phyloP scores from a whole-genome alignment of 2,888 invertebrate genomes.

The Lysandra bellargus region DNA sequence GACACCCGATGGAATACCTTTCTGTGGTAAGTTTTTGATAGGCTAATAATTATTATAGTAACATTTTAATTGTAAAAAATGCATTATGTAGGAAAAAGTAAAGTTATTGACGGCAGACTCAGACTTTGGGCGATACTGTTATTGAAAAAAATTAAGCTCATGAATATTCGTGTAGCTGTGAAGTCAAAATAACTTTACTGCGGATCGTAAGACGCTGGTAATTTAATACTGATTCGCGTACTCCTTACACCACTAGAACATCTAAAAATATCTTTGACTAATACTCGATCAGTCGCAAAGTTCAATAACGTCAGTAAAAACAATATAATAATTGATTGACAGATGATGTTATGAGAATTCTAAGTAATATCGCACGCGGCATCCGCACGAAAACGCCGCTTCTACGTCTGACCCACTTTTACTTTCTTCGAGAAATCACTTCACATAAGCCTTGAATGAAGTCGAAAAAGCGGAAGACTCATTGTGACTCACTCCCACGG shows the following conservation, averaged over 20 bases:
- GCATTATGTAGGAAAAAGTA: no score
- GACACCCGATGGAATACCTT: constrained; percentile 95
- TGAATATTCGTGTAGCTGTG: no score
- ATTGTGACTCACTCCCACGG: constrained; percentile 66
- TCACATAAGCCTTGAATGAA: constrained; percentile 68
- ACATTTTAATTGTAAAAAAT: no score
- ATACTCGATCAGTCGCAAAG: not conserved
- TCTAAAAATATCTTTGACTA: no score
- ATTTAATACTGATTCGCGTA: no score
- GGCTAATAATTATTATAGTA: no score
- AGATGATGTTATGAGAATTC: constrained; percentile 37
- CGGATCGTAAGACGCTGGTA: no score
- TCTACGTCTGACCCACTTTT: constrained; percentile 66
- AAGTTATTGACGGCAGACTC: no score
- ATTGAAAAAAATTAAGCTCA: no score
- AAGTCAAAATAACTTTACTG: no score
- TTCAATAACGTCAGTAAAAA: not conserved
- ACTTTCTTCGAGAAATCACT: constrained; percentile 75
- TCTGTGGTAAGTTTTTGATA: constrained; percentile 88
- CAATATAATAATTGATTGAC: not conserved
- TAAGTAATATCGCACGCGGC: constrained; percentile 40
- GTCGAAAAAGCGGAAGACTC: constrained; percentile 70
- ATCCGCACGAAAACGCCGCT: constrained; percentile 48
- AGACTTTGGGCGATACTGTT: no score
- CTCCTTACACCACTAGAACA: no score